Base-by-base conservation (phyloP, 2,888 invertebrate species). In the Galeruca laticollis region DNA sequence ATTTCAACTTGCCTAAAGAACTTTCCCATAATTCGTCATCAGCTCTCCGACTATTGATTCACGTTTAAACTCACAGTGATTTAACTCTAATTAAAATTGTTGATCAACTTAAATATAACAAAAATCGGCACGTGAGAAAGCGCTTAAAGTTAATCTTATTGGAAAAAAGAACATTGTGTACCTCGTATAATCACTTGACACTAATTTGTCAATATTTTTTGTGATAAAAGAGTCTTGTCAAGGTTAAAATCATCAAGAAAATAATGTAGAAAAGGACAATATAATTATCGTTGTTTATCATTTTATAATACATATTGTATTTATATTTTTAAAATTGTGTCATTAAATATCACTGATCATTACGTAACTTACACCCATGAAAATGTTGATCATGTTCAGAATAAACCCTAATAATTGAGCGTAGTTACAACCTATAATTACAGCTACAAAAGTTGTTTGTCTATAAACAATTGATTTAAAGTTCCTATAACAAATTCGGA, bases 171-270 rank as follows among this genome's bases (percentile, higher is more conserved):
- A 11, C 11, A 15, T n/a, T n/a, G 13, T 43, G n/a, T 11, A 4
- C 4, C 4, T 43, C 15, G 43, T 26, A 43, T 11, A 11, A 5
- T 11, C 11, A 11, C 2, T 5, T 43, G 43, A 11, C 43, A 5
- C 1, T n/a, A 15, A n/a, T 2, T 9, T 43, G 43, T 43, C 13
- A 6, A n/a, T 3, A 43, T 43, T 9, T 43, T 8, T 43, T 13
- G 11, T 51, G 10, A 51, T 51, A 51, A 49, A 15, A 18, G n/a
- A 15, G 1, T 1, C 35, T n/a, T 2, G n/a, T 6, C 40, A 13
- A 40, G 40, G 40, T 40, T 13, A 40, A 40, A 40, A 40, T n/a
- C 40, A 40, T 40, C 40, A 40, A n/a, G n/a, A 40, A 40, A n/a
- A n/a, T 6, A 5, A 40, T 40, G 5, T 40, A 2, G 5, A 26